Base-by-base conservation (phyloP, 2,888 invertebrate species). In the Harpalus rufipes region DNA sequence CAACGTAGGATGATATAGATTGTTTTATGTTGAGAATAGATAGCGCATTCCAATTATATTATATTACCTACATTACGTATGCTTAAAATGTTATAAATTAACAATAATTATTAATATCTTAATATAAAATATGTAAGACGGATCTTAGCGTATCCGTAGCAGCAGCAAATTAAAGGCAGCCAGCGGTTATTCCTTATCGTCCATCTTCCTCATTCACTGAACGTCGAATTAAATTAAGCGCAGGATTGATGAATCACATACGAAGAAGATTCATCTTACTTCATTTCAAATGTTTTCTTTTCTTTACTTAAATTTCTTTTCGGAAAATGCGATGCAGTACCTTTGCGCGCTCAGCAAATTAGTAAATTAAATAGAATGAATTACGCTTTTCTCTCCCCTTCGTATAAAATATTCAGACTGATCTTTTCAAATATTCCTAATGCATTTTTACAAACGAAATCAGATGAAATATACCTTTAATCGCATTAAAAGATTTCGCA, bases 191-290 rank as follows among this genome's bases (percentile, higher is more conserved):
- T n/a, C 76, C 10, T 76, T 76, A 76, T 76, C 76, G 56, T 76
- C 76, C 21, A 18, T 76, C 76, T 76, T 76, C n/a, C 76, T 76
- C 76, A 76, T 76, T 76, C 56, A 18, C 58, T 18, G 56, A 56
- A 76, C 21, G 76, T 76, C 76, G 76, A 76, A 76, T 76, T 76
- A 76, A 76, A 76, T 76, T 76, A 76, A 76, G 76, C 58, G 21
- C 58, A 56, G 56, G 76, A 76, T 76, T 76, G 76, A 76, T 76
- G 76, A 76, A 58, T 76, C 21, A 56, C 76, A 76, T 18, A 76
- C 68, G 68, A 56, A 76, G 58, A 21, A 58, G 76, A 76, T 76
- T 76, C 25, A 76, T 76, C 76, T 76, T 76, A 25, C 18, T 58
- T 72, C 68, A 72, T 72, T 72, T n/a, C 68, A 41, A 72, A 72